Evolutionary conservation across 2,797 vertebrate species (phyloP).

Genomic region (Chaetophractus vellerosus): DNA sequence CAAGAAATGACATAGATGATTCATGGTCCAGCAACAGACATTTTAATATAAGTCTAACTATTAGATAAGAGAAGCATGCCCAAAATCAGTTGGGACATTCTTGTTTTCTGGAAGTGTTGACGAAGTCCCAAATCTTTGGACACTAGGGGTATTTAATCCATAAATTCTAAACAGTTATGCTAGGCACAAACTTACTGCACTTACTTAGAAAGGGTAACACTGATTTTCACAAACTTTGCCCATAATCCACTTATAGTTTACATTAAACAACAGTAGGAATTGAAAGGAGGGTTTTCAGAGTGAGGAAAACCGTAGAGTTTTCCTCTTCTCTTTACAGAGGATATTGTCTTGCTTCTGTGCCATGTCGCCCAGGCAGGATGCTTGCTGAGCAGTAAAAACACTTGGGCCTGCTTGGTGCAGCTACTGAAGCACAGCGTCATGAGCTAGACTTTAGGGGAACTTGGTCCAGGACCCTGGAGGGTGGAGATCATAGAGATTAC

Average conservation of each 20-base stretch:
- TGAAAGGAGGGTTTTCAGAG: neutral
- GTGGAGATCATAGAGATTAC: neutral
- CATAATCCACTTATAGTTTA: neutral
- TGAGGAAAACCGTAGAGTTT: conserved; percentile 26
- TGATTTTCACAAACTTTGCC: neutral
- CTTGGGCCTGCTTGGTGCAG: neutral
- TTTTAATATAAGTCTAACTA: neutral
- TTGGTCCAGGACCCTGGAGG: neutral
- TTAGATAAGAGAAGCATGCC: neutral
- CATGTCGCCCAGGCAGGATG: neutral
- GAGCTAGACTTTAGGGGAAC: neutral
- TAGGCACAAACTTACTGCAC: neutral
- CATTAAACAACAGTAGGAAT: neutral
- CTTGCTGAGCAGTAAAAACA: neutral
- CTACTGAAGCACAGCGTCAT: neutral
- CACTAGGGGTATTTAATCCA: neutral
- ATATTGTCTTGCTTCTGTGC: neutral
- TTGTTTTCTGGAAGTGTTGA: neutral
- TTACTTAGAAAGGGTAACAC: neutral
- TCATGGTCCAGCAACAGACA: neutral
- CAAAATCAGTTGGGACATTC: neutral
- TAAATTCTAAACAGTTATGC: neutral
- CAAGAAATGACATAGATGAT: neutral
- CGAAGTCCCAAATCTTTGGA: neutral
- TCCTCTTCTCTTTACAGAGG: neutral